Evolutionary conservation across 2,113 vertebrate genomes (phyloP).

Genomic region (Parotia lawesii): DNA sequence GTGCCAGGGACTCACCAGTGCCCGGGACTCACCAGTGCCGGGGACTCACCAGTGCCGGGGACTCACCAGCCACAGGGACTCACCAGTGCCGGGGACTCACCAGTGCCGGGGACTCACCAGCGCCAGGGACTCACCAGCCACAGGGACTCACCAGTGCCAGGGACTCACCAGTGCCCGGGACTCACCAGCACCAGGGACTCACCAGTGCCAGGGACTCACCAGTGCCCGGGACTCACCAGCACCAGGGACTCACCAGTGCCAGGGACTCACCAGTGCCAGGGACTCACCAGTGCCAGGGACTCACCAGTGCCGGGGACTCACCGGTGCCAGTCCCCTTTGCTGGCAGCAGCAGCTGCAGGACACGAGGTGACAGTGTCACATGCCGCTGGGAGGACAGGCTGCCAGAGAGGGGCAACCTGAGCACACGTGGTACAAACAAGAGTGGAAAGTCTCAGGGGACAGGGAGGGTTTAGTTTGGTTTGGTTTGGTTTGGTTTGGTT

Average conservation of each 20-base stretch:
- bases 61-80: no score
- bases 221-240: no score
- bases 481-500: not conserved
- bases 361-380: fast-evolving
- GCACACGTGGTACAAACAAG: fast-evolving
- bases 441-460: not conserved
- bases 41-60: not conserved
- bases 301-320: not conserved
- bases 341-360: not conserved
- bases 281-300: not conserved
- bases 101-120: no score
- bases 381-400: fast-evolving
- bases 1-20: no score
- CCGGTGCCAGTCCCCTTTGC: not conserved
- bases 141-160: fast-evolving
- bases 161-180: no score
- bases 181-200: no score
- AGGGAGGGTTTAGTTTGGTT: not conserved
- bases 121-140: fast-evolving
- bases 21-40: no score
- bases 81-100: no score
- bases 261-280: not conserved
- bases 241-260: not conserved
- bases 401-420: fast-evolving
- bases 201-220: no score